Evolutionary conservation across 2,888 invertebrate genomes (phyloP).

Genomic region (Nymphalis polychloros): DNA sequence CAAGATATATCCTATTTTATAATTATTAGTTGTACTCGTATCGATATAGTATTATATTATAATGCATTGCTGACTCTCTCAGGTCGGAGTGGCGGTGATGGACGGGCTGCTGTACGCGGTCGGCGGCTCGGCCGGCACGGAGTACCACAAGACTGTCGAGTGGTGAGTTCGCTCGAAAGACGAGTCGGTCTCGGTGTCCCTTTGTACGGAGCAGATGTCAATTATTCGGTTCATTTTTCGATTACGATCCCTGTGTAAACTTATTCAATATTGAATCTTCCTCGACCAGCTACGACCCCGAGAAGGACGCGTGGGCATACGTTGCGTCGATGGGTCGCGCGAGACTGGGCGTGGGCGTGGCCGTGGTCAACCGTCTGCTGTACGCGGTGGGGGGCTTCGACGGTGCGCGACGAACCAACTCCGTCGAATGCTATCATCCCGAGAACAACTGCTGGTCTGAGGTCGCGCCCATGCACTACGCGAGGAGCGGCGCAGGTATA

Average conservation of each 20-base stretch:
- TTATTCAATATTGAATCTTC: background rate
- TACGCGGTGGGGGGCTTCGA: conserved; percentile 96
- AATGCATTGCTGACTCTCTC: conserved; percentile 8
- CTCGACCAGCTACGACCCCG: conserved; percentile 89
- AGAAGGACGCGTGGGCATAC: conserved; percentile 89
- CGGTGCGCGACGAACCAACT: conserved; percentile 87
- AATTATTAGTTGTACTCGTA: too few species aligned
- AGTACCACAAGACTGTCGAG: conserved; percentile 94
- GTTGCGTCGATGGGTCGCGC: conserved; percentile 88
- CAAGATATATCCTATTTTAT: too few species aligned
- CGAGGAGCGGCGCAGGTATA: conserved; percentile 91
- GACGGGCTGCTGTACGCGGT: conserved; percentile 95
- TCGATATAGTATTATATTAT: background rate
- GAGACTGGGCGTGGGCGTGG: conserved; percentile 90
- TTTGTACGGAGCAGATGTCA: too few species aligned
- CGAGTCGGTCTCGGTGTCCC: too few species aligned
- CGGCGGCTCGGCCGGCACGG: conserved; percentile 93
- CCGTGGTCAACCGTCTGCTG: conserved; percentile 88
- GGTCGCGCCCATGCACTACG: conserved; percentile 88
- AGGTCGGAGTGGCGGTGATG: conserved; percentile 95
- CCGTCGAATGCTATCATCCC: conserved; percentile 95
- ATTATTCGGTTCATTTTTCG: too few species aligned
- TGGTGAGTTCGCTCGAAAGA: conserved; percentile 80
- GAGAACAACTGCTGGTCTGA: conserved; percentile 94
- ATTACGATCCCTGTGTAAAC: too few species aligned